Evolutionary conservation across 2,797 vertebrate genomes (phyloP), one percentile per base, ranked within the genome.

Genomic region (Acrossocheilus fasciatus): DNA sequence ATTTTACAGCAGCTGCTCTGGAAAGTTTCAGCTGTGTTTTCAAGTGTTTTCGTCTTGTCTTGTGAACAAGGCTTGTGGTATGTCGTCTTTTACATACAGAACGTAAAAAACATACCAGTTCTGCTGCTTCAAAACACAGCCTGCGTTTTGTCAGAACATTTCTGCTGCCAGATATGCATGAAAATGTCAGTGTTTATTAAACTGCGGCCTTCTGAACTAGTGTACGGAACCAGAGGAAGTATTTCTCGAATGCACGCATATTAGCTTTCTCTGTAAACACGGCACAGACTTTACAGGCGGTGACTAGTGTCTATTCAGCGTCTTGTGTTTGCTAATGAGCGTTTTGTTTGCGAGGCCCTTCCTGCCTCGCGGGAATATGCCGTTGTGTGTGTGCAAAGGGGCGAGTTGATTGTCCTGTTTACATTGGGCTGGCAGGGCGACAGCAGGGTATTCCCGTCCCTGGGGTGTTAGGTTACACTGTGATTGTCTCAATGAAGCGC

Each of bases 111-210:
- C 89, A 90, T 86, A 83, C 54, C 17, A 76, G 74, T 76, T 85
- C 23, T 79, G 59, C 50, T 84, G 20, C 77, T 26, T 87, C 85
- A 91, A 86, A 89, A 88, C 62, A 82, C 26, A 57, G 85, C 70
- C 77, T 52, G 12, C 17, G 86, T 76, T 92, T 74, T 20, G 87
- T 91, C 91, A 84, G 90, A 87, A 77, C 89, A 81, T 88, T 73
- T 89, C 83, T 34, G 8, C 90, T 92, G 91, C 91, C 93, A 95
- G 92, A 92, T 94, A 92, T 92, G 92, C 91, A 91, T 89, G 89
- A 90, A 93, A 94, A 93, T 92, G 93, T 93, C 90, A 92, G 23
- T 88, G 91, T 93, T 94, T 93, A 92, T 93, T 92, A 92, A 84
- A 86, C 87, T 78, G 89, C 86, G 2, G 82, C 92, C 92, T 90